phyloP scores from a whole-genome alignment of 2,888 invertebrate species.

The Phania funesta region DNA sequence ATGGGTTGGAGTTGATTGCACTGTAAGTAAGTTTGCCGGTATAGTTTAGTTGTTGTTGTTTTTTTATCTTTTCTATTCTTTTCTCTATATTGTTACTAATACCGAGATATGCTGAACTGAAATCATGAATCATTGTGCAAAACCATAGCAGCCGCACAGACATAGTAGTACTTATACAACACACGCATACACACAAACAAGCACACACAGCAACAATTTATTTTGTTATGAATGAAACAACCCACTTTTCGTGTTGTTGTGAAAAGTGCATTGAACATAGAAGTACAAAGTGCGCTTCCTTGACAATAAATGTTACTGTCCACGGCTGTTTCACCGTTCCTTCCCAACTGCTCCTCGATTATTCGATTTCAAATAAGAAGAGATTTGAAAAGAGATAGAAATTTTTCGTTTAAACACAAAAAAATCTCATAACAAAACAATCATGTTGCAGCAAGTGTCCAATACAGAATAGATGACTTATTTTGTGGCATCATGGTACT shows the following conservation, averaged over 20 bases:
- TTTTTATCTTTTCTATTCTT: slow-evolving; percentile 1
- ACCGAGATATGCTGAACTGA: slow-evolving; percentile 32
- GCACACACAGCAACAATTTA: too few relatives aligned
- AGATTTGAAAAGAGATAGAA: slow-evolving; percentile 16
- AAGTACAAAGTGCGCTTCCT: slow-evolving; percentile 49
- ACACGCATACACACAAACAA: slow-evolving; percentile 1
- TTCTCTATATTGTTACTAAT: slow-evolving; percentile 21
- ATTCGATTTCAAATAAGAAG: slow-evolving; percentile 4
- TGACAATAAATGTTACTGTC: slow-evolving; percentile 48
- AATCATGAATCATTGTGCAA: slow-evolving; percentile 50
- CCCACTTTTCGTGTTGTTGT: slow-evolving; percentile 7
- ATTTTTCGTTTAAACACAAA: not conserved
- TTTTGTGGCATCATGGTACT: not conserved
- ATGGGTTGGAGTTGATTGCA: slow-evolving; percentile 66
- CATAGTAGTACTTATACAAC: not conserved
- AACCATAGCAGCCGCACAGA: slow-evolving; percentile 26
- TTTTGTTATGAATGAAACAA: slow-evolving; percentile 47
- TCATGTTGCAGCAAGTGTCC: slow-evolving; percentile 42
- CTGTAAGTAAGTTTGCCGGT: slow-evolving; percentile 58
- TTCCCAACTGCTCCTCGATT: not conserved
- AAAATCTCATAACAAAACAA: not conserved
- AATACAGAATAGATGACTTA: slow-evolving; percentile 5
- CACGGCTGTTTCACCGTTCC: not conserved
- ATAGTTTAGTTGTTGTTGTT: slow-evolving; percentile 3
- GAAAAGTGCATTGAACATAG: slow-evolving; percentile 53